Percentiles rank a stretch among this genome's conserved stretches.
Evolutionary conservation across 1,140 invertebrate genomes (phyloP).

Genomic region (Chrysopa pallens): DNA sequence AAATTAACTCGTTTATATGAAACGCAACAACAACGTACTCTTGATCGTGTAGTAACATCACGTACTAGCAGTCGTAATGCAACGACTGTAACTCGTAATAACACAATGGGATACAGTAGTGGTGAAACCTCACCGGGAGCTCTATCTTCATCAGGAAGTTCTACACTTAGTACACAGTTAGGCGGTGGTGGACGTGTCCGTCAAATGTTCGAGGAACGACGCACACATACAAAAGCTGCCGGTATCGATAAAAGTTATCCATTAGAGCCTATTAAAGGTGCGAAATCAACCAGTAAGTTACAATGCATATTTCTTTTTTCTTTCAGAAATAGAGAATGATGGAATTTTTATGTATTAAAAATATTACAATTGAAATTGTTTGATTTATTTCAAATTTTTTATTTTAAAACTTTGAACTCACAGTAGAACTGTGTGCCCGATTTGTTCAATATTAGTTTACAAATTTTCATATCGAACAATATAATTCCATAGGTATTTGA

Average conservation of each 20-base stretch:
- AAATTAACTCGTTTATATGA: conserved; percentile 51
- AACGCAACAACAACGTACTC: conserved; percentile 44
- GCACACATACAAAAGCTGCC: conserved; percentile 38
- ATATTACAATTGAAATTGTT: no score
- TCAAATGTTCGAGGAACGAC: conserved; percentile 65
- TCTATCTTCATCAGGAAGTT: not conserved
- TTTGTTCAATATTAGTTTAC: no score
- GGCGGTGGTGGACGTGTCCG: conserved; percentile 28
- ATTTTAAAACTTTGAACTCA: no score
- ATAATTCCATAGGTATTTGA: no score
- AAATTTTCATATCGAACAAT: no score
- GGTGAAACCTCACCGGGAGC: not conserved
- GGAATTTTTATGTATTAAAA: no score
- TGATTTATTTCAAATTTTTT: no score
- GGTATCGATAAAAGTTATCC: conserved; percentile 69
- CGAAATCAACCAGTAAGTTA: conserved; percentile 13
- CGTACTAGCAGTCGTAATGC: conserved; percentile 33
- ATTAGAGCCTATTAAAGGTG: conserved; percentile 42
- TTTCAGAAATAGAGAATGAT: not conserved
- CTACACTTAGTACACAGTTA: not conserved
- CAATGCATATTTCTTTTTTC: not conserved
- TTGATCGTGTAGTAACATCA: conserved; percentile 39
- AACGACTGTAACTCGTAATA: conserved; percentile 9
- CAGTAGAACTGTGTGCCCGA: no score
- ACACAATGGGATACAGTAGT: conserved; percentile 6